These are phyloP conservation scores for Drosophila subpulchrella DNA, from an alignment of 1,140 invertebrate genomes.

Conservation along the genomic window DNA sequence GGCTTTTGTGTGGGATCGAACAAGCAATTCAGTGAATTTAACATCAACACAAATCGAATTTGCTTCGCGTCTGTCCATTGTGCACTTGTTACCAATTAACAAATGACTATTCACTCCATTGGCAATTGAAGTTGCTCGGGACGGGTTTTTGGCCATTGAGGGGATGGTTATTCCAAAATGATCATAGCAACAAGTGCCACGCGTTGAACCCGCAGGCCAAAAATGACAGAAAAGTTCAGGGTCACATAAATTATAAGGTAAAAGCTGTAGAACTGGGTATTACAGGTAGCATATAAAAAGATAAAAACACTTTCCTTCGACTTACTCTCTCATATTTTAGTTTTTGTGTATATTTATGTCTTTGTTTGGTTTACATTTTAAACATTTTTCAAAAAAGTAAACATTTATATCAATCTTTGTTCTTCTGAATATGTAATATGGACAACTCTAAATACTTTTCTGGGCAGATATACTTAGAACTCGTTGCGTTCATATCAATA, in stretches of 20 bases:
- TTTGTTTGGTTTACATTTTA: slow-evolving; percentile 42
- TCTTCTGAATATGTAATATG: slow-evolving; percentile 56
- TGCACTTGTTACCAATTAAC: slow-evolving; percentile 72
- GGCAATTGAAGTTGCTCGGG: slow-evolving; percentile 51
- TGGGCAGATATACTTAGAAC: slow-evolving; percentile 46
- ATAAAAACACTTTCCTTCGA: slow-evolving; percentile 3
- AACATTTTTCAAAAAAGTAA: slow-evolving; percentile 72
- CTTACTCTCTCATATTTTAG: slow-evolving; percentile 33
- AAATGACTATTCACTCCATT: slow-evolving; percentile 63
- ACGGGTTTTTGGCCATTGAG: slow-evolving; percentile 17
- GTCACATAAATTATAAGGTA: background rate
- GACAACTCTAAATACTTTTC: slow-evolving; percentile 59
- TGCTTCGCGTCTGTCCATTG: slow-evolving; percentile 34
- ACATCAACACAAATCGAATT: slow-evolving; percentile 32
- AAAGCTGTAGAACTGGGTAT: background rate
- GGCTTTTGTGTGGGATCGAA: slow-evolving; percentile 51
- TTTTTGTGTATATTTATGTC: slow-evolving; percentile 29
- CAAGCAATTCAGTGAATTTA: slow-evolving; percentile 28
- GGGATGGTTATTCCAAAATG: slow-evolving; percentile 18
- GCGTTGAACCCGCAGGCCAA: slow-evolving; percentile 44
- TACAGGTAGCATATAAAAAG: background rate
- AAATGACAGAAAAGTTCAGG: slow-evolving; percentile 39
- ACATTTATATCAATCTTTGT: slow-evolving; percentile 62
- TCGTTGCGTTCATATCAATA: slow-evolving; percentile 39
- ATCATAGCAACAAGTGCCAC: slow-evolving; percentile 47